phyloP scores from a whole-genome alignment of 2,888 invertebrate genomes.

The Hanleya hanleyi region DNA sequence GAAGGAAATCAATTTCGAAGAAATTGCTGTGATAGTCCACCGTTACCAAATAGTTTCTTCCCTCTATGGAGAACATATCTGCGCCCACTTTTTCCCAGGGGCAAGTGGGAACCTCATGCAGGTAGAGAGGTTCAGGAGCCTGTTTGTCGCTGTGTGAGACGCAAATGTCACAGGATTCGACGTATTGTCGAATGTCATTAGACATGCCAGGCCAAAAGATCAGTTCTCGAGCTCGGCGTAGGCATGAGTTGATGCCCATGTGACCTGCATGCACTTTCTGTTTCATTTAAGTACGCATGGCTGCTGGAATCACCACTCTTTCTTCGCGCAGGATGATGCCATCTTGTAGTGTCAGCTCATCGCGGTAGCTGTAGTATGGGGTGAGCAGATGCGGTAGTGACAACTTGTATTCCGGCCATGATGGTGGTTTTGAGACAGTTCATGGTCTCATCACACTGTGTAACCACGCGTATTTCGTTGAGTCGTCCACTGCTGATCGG shows the following conservation, averaged over 20 bases:
- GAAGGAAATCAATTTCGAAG: no score
- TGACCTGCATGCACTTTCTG: constrained; percentile 4
- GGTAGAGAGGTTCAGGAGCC: not conserved
- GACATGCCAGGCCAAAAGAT: not conserved
- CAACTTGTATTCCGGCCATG: not conserved
- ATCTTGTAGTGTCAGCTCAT: constrained; percentile 27
- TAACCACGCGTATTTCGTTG: not conserved
- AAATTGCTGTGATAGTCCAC: no score
- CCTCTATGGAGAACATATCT: no score
- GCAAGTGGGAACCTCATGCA: not conserved
- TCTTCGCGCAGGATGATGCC: constrained; percentile 19
- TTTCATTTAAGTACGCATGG: not conserved
- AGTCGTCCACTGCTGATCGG: not conserved
- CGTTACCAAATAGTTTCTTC: no score
- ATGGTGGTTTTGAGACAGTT: constrained; percentile 11
- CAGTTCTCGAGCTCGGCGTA: not conserved
- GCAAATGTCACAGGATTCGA: not conserved
- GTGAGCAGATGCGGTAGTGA: not conserved
- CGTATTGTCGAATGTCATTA: not conserved
- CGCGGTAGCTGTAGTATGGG: constrained; percentile 13
- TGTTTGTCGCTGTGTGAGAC: not conserved
- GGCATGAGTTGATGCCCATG: constrained; percentile 13
- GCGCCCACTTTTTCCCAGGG: not conserved
- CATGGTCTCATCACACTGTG: constrained; percentile 16
- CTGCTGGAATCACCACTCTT: constrained; percentile 12